Percentiles rank a stretch among this genome's conserved stretches.
phyloP scores from a whole-genome alignment of 2,888 invertebrate species.

The Scaeva pyrastri region DNA sequence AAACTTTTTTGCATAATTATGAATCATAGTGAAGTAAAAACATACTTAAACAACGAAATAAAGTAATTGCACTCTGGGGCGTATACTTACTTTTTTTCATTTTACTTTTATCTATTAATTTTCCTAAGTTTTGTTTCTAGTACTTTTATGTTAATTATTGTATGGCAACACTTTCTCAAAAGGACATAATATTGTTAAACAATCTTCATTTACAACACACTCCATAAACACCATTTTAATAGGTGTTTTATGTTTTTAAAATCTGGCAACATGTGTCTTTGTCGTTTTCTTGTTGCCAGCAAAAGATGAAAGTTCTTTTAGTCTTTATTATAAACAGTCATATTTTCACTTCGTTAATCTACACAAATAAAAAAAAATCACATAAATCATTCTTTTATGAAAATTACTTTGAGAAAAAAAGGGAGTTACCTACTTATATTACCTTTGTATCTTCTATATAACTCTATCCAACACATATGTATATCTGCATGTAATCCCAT shows the following conservation, averaged over 20 bases:
- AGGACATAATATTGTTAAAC: too few relatives aligned
- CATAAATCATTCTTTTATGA: constrained; percentile 73
- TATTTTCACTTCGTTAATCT: neutral
- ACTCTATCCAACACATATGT: constrained; percentile 15
- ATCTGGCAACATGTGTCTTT: too few relatives aligned
- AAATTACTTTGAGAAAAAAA: constrained; percentile 44
- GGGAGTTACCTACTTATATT: constrained; percentile 7
- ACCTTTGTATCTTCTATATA: constrained; percentile 22
- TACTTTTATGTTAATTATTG: too few relatives aligned
- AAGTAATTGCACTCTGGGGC: too few relatives aligned
- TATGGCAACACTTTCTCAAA: too few relatives aligned
- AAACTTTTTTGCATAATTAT: too few relatives aligned
- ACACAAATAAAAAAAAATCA: constrained; percentile 40
- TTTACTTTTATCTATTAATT: too few relatives aligned
- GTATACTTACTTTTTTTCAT: too few relatives aligned
- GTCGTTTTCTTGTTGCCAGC: neutral
- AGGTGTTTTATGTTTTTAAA: neutral
- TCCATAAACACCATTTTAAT: neutral
- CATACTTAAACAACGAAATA: too few relatives aligned
- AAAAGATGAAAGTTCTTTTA: neutral
- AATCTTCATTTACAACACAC: too few relatives aligned
- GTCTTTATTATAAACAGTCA: neutral
- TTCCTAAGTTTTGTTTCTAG: too few relatives aligned
- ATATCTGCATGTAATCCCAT: neutral
- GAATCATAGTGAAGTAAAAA: too few relatives aligned